Conservation (phyloP, 2,888 invertebrate genomes). For the Hipparchia semele region DNA sequence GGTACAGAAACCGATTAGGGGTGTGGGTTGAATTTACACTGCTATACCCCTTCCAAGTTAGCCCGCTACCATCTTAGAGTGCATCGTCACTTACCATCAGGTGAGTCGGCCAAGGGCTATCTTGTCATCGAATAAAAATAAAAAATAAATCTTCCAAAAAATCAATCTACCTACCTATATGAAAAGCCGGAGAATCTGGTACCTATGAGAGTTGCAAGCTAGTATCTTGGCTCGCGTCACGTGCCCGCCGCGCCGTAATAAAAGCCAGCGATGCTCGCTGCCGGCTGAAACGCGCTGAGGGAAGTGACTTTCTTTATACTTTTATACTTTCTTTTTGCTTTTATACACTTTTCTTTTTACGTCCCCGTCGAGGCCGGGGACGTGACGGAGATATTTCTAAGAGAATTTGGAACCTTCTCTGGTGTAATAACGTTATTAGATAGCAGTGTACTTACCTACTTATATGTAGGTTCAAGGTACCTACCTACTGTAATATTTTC, state of each 20-base stretch:
- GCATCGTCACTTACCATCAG: too few species aligned
- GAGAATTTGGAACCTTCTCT: constrained; percentile 43
- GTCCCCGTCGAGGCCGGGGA: constrained; percentile 59
- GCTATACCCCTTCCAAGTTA: too few species aligned
- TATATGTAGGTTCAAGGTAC: not conserved
- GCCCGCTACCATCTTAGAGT: too few species aligned
- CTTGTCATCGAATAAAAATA: too few species aligned
- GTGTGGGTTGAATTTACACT: too few species aligned
- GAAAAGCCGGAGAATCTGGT: not conserved
- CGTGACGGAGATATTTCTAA: constrained; percentile 55
- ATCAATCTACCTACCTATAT: too few species aligned
- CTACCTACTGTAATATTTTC: constrained; percentile 29
- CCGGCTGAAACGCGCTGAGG: constrained; percentile 59
- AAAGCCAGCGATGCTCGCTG: constrained; percentile 55
- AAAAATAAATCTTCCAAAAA: too few species aligned
- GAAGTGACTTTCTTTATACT: constrained; percentile 69
- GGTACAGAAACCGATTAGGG: too few species aligned
- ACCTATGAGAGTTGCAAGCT: constrained; percentile 58
- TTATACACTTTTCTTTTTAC: constrained; percentile 66
- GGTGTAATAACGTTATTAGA: constrained; percentile 31
- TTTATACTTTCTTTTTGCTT: constrained; percentile 66
- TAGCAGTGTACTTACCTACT: not conserved
- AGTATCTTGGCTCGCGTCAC: constrained; percentile 66
- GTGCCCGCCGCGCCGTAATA: constrained; percentile 65
- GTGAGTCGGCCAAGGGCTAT: too few species aligned